Conservation (phyloP, 2,888 invertebrate species). For the Nasonia oneida region DNA sequence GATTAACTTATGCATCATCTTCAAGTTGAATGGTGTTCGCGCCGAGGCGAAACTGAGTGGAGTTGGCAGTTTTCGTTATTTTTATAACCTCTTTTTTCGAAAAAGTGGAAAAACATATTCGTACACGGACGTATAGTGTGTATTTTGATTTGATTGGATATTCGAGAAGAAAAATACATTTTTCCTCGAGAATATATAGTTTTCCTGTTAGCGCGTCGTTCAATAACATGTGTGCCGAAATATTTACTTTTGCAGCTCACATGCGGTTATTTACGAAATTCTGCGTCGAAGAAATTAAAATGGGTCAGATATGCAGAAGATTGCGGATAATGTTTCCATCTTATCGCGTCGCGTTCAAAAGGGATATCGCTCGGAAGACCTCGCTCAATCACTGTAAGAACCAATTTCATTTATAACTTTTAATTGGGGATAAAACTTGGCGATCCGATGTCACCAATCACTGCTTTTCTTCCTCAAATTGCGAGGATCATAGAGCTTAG, state of each 20-base stretch:
- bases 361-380: background rate
- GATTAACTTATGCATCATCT: constrained; percentile 51
- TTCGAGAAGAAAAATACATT: background rate
- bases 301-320: background rate
- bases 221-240: background rate
- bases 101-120: background rate
- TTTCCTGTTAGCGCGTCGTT: background rate
- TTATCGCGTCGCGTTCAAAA: background rate
- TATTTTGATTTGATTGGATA: background rate
- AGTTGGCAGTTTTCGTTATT: background rate
- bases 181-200: background rate
- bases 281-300: background rate
- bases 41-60: background rate
- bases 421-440: constrained; percentile 75
- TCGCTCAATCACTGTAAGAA: constrained; percentile 3
- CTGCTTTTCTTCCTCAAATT: constrained; percentile 62
- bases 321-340: background rate
- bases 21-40: constrained; percentile 11
- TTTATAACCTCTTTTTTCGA: background rate
- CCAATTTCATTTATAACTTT: constrained; percentile 75
- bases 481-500: constrained; percentile 60
- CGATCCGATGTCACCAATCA: constrained; percentile 69
- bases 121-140: background rate
- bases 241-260: background rate
- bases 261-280: background rate